Conservation (phyloP, 2,113 vertebrate genomes). For the Phoenicopterus ruber region DNA sequence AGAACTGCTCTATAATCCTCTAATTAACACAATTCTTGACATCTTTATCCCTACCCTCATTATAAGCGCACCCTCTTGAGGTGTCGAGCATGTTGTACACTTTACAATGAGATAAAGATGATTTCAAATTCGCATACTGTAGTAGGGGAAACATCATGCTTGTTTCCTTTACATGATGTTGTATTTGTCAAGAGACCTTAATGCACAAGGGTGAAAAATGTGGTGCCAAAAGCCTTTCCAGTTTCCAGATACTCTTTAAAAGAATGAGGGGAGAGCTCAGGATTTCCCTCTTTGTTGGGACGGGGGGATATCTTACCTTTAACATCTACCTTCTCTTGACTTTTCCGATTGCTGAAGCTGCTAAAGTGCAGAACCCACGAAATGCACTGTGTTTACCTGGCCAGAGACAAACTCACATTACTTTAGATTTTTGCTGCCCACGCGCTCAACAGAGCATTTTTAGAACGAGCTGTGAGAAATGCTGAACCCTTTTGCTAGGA, state of each 20-base stretch:
- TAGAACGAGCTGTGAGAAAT: background rate
- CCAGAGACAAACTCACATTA: background rate
- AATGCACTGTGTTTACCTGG: background rate
- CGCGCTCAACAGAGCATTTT: background rate
- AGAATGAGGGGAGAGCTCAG: background rate
- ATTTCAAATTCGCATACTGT: background rate
- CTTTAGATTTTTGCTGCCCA: background rate
- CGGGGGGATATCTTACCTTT: background rate
- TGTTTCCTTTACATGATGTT: background rate
- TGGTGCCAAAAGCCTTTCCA: background rate
- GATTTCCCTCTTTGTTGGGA: background rate
- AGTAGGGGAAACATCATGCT: background rate
- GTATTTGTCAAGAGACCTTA: background rate
- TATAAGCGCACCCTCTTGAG: conserved; percentile 27
- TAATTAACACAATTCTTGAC: conserved; percentile 37
- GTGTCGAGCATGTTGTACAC: background rate
- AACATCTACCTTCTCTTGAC: background rate
- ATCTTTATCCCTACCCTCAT: conserved; percentile 24
- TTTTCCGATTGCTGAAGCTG: background rate
- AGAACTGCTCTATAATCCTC: background rate
- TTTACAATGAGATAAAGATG: conserved; percentile 6
- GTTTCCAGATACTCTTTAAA: background rate
- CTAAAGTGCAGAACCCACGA: background rate
- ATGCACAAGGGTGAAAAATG: background rate
- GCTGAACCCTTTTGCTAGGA: conserved; percentile 2